Conservation (phyloP, 2,113 vertebrate species). For the Ceyx melanurus region DNA sequence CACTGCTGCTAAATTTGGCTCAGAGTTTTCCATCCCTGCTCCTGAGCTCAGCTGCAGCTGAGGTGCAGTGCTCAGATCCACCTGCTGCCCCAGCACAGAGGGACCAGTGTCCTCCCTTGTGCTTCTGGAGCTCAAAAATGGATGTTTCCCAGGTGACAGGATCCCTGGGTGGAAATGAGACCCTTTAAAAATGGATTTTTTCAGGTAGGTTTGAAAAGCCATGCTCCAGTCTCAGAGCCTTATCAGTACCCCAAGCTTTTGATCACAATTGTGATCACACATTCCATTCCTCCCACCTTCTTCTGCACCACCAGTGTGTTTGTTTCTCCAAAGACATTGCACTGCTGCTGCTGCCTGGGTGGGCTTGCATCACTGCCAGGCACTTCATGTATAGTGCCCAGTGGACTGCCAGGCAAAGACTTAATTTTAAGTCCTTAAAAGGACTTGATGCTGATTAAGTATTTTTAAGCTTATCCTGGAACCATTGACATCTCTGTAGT, state of each 20-base stretch:
- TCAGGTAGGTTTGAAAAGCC: background rate
- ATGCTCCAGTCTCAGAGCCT: background rate
- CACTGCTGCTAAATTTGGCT: background rate
- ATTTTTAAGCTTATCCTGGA: background rate
- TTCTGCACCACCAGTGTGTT: background rate
- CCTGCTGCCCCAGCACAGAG: fast-evolving
- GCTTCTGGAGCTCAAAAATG: background rate
- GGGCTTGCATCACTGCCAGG: background rate
- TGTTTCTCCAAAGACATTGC: background rate
- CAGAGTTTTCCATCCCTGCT: background rate
- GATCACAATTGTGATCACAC: background rate
- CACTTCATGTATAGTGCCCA: background rate
- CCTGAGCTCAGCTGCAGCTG: fast-evolving
- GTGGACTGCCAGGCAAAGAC: background rate
- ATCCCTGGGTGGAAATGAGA: background rate
- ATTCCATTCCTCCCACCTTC: background rate
- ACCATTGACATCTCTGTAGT: background rate
- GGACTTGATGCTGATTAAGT: background rate
- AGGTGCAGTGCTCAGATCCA: background rate
- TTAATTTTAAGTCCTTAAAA: too few relatives aligned
- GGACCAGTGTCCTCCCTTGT: background rate
- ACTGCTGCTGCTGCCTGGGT: background rate
- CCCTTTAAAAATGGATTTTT: background rate
- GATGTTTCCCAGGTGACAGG: background rate
- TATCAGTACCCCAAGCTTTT: background rate